Evolutionary conservation across 2,113 vertebrate species (phyloP).

Genomic region (Oncorhynchus mykiss): DNA sequence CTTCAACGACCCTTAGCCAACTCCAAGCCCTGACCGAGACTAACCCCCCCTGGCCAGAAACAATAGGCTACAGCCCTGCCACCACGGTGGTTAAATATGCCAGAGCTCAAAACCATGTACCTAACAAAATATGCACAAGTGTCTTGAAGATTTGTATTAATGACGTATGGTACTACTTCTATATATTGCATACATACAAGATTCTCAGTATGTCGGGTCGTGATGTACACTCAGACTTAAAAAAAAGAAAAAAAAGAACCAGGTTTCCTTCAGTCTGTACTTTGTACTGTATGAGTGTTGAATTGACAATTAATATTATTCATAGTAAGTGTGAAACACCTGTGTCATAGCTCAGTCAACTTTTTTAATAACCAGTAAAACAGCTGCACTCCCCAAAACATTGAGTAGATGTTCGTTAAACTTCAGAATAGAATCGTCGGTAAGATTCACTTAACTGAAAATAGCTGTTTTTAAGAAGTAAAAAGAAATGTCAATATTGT

Average conservation of each 20-base stretch:
- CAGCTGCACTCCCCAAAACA: constrained; percentile 49
- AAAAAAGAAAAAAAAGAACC: constrained; percentile 28
- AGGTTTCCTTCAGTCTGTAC: constrained; percentile 22
- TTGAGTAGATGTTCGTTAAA: constrained; percentile 38
- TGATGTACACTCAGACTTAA: constrained; percentile 56
- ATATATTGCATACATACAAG: constrained; percentile 52
- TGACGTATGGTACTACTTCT: constrained; percentile 55
- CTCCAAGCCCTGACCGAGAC: too few species aligned
- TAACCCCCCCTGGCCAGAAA: neutral
- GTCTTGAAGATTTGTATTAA: constrained; percentile 62
- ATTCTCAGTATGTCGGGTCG: constrained; percentile 54
- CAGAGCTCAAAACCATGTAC: constrained; percentile 48
- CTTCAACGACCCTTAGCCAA: constrained; percentile 73
- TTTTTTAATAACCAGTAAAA: constrained; percentile 45
- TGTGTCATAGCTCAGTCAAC: constrained; percentile 30
- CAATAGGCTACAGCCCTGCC: constrained; percentile 31
- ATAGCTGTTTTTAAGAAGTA: constrained; percentile 45
- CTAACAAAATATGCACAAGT: constrained; percentile 68
- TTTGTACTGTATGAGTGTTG: constrained; percentile 56
- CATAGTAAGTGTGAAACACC: constrained; percentile 60
- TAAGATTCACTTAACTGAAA: constrained; percentile 35
- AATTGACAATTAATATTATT: constrained; percentile 54
- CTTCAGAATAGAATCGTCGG: constrained; percentile 26
- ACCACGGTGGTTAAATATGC: constrained; percentile 26
- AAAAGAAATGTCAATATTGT: constrained; percentile 63